phyloP scores from a whole-genome alignment of 2,797 vertebrate genomes.

The Lutjanus campechanus region DNA sequence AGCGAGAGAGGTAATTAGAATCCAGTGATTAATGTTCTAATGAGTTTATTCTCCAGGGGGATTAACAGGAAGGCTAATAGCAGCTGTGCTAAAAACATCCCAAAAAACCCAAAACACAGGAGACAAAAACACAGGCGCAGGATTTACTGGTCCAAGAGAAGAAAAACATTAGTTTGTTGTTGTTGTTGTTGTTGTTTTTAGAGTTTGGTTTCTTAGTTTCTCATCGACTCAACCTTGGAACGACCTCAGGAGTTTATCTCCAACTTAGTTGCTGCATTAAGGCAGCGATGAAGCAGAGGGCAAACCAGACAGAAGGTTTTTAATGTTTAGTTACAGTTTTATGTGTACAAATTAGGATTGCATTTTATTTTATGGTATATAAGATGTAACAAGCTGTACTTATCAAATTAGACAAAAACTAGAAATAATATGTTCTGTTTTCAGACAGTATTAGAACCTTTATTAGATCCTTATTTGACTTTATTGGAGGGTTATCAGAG shows the following conservation, averaged over 20 bases:
- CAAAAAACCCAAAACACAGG: constrained; percentile 78
- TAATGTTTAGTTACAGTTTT: background rate
- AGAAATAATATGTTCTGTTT: too few species aligned
- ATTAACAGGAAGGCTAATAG: constrained; percentile 81
- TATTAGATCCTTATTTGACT: too few species aligned
- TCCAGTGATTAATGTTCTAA: constrained; percentile 85
- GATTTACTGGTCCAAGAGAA: constrained; percentile 71
- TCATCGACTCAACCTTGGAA: constrained; percentile 62
- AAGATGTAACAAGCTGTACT: too few species aligned
- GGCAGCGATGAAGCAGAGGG: background rate
- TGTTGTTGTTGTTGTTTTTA: constrained; percentile 66
- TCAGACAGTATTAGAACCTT: too few species aligned
- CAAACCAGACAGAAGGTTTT: background rate
- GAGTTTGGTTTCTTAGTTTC: constrained; percentile 48
- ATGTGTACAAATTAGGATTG: background rate
- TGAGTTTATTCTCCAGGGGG: constrained; percentile 85
- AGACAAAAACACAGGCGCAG: constrained; percentile 73
- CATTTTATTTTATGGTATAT: too few species aligned
- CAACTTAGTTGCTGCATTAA: constrained; percentile 3
- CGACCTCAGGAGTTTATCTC: constrained; percentile 50
- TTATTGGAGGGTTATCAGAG: too few species aligned
- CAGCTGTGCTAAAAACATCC: constrained; percentile 82
- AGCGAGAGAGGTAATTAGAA: constrained; percentile 81
- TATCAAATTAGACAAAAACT: too few species aligned
- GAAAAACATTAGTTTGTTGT: constrained; percentile 63